Evolutionary conservation across 1,140 invertebrate genomes (phyloP), one percentile per base, ranked within the genome.

Genomic region (Leptinotarsa undecemlineata): DNA sequence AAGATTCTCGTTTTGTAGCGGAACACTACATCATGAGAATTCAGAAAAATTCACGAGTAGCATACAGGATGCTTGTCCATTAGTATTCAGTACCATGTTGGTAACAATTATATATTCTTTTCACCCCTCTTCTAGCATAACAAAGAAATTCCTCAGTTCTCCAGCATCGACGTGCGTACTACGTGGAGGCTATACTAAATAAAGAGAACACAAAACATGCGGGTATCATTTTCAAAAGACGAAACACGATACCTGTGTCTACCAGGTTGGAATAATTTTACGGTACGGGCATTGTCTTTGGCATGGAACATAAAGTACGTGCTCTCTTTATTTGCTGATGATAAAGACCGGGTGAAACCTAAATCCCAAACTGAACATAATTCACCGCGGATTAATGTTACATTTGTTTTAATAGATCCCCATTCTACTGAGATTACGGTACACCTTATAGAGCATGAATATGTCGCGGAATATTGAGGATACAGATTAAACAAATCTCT

Each of bases 51-150:
- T 13, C 17, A 57, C 15, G 51, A n/a, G 15, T n/a, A 19, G 51
- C 51, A 57, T 6, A 19, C 51, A 57, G 51, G 51, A 57, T 57
- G 8, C 33, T 11, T 6, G 63, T 64, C 21, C 15, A 67, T 67
- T 26, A 67, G 64, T 67, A 67, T 67, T 67, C 64, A 8, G 19
- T 42, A 17, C 23, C 64, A 67, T 11, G 64, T 33, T 23, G 64
- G 19, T 17, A 67, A 67, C 64, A 67, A 67, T 67, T 67, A 67
- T 67, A 67, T 67, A 67, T 67, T 67, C 64, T 67, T 67, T 67
- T 67, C 64, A 15, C 15, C 64, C 64, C 64, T 26, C 15, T n/a
- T n/a, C 23, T 21, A 4, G 23, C 42, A 23, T 23, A n/a, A 17
- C 23, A n/a, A 26, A 67, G 64, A 67, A 67, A 67, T 67, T 67